Evolutionary conservation across 2,797 vertebrate species (phyloP), one percentile per base, ranked within the genome.

Genomic region (Morelia viridis): DNA sequence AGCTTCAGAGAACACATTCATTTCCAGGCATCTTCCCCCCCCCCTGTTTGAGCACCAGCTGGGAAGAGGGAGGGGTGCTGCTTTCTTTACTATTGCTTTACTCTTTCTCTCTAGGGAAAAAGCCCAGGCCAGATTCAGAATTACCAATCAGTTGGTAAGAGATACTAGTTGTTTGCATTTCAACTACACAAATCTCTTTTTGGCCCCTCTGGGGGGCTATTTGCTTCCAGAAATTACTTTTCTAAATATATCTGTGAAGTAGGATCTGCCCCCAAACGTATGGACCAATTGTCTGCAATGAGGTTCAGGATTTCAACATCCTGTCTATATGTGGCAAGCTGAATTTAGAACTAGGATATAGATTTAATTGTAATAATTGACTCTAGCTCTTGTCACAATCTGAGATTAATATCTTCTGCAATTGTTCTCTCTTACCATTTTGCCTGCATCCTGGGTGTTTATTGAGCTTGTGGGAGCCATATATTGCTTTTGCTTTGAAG

Each of bases 401-500:
- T 76, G 91, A 90, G 93, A 85, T 86, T 76, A 95, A 60, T 53
- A 0, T 35, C 62, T 93, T 89, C 94, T 89, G 93, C 85, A 56
- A 2, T 57, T 53, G 91, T 56, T 93, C 91, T 31, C 53, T 90
- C 17, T 89, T 91, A 92, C 93, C 15, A 2, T 84, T 93, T 89
- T 57, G 90, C 89, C 94, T 95, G 19, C 89, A 92, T 85, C 31
- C 2, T 1, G 86, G 91, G 62, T 89, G 87, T 76, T 95, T 95
- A 92, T 83, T 87, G 94, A 94, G 92, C 96, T 60, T 0, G 1
- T 53, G 94, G 95, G 96, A 94, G 93, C 95, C 93, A 35, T 95
- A 96, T 94, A 91, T 93, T 94, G 92, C 93, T 94, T 0, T 0
- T 85, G 89, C 91, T 95, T 93, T 91, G 93, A 95, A 92, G 88